Percentiles rank a stretch among this genome's conserved stretches.
phyloP scores from a whole-genome alignment of 37 sponge, comb jelly and placozoan genomes.

The Halichondria panicea region DNA sequence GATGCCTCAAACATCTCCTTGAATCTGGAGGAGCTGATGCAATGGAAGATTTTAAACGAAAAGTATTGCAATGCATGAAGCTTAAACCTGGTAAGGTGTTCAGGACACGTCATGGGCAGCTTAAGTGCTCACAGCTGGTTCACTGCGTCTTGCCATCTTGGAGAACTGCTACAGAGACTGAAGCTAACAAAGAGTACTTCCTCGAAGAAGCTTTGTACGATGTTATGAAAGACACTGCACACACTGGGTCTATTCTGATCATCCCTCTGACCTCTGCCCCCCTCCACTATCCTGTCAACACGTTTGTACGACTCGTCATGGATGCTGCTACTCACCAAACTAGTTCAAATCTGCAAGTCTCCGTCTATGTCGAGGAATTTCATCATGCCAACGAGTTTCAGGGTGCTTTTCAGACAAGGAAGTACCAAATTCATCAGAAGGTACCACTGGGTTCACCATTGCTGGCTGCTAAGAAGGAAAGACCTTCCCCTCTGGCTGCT shows the following conservation, averaged over 20 bases:
- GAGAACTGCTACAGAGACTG: neutral
- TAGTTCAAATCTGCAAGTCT: slow-evolving; percentile 7
- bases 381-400: slow-evolving; percentile 4
- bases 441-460: neutral
- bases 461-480: no score
- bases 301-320: slow-evolving; percentile 9
- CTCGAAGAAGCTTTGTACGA: slow-evolving; percentile 8
- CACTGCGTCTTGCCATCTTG: slow-evolving; percentile 27
- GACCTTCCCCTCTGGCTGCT: neutral
- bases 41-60: neutral
- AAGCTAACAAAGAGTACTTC: neutral
- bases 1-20: neutral
- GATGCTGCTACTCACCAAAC: no score
- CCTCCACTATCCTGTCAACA: slow-evolving; percentile 18
- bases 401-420: neutral
- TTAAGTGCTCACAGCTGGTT: slow-evolving; percentile 11
- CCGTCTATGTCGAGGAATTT: slow-evolving; percentile 11
- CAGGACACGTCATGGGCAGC: slow-evolving; percentile 4
- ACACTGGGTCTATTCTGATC: slow-evolving; percentile 7
- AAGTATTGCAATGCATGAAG: neutral
- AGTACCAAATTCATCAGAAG: neutral
- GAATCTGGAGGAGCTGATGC: slow-evolving; percentile 18
- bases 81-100: neutral
- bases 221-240: neutral
- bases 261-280: slow-evolving; percentile 13